phyloP scores from a whole-genome alignment of 92 coral and sea anemone species.

The Ricordea florida region DNA sequence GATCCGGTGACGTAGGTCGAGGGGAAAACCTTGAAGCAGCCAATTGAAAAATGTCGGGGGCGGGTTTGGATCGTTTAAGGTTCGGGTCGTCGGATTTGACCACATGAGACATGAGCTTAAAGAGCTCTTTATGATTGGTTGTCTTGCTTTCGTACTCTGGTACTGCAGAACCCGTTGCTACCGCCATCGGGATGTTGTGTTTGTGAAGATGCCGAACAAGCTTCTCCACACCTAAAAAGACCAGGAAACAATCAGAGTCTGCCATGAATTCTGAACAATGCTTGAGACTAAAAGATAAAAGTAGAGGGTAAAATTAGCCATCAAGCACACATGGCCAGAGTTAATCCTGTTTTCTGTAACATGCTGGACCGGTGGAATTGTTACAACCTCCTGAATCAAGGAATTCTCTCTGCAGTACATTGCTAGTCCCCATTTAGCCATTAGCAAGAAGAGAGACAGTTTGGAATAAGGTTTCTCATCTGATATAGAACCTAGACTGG shows the following conservation, averaged over 20 bases:
- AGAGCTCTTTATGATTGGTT: slow-evolving; percentile 61
- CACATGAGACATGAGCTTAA: slow-evolving; percentile 69
- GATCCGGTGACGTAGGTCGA: slow-evolving; percentile 70
- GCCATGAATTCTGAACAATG: too few species aligned
- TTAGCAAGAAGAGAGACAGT: too few species aligned
- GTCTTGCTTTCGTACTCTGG: slow-evolving; percentile 65
- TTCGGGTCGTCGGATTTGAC: slow-evolving; percentile 91
- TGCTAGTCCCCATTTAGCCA: too few species aligned
- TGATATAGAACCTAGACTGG: too few species aligned
- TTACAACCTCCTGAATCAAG: too few species aligned
- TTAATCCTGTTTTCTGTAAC: too few species aligned
- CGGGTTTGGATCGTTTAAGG: slow-evolving; percentile 86
- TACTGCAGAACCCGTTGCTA: slow-evolving; percentile 90
- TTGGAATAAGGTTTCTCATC: too few species aligned
- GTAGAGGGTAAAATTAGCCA: too few species aligned
- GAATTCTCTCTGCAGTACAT: too few species aligned
- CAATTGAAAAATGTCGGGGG: slow-evolving; percentile 85
- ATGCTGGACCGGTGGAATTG: too few species aligned
- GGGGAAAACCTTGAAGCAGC: slow-evolving; percentile 80
- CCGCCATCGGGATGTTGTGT: slow-evolving; percentile 83
- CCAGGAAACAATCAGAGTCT: not conserved
- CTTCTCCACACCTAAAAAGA: slow-evolving; percentile 69
- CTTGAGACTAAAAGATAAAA: too few species aligned
- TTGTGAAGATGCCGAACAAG: slow-evolving; percentile 78
- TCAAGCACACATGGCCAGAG: too few species aligned